Evolutionary conservation across 2,113 vertebrate genomes (phyloP), one percentile per base, ranked within the genome.

Genomic region (Paralichthys olivaceus): DNA sequence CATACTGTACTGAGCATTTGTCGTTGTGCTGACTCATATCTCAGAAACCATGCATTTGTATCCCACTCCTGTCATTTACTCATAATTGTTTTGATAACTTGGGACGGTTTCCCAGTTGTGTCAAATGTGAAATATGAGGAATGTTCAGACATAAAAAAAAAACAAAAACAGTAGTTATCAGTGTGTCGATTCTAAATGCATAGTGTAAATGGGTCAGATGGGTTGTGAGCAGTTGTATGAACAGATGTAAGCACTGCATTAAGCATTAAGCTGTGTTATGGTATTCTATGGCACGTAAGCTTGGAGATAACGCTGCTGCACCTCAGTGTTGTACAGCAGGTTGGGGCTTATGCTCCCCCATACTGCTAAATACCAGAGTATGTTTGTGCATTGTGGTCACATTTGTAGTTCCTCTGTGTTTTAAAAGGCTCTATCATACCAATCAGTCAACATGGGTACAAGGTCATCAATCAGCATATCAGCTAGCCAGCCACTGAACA

Each of bases 401-500:
- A 65, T 56, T 74, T 63, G 32, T 77, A 53, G 70, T 68, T 65
- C 57, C 26, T 26, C 58, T 80, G 83, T 75, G 75, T 76, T 83
- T 81, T 81, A 83, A 84, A 87, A 82, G 77, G 70, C 74, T 73
- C 82, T 15, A 49, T 81, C 83, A 84, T 77, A 77, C 65, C 63
- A 86, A 84, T 87, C 75, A 68, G 72, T 77, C 79, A 84, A 86
- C 82, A 79, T 86, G 62, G 64, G 81, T 67, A 77, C 72, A 72
- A 83, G 79, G 87, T 86, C 85, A 86, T 92, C 86, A 83, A 77
- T 87, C 87, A 85, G 87, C 80, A 73, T 75, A 87, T 85, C 75
- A 86, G 72, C 75, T 60, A 28, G 77, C 53, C 78, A 29, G 70
- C 53, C 63, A 79, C 34, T 32, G 66, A 72, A 84, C 75, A 67